These are phyloP conservation scores for Hippoglossus stenolepis DNA, from an alignment of 2,113 vertebrate genomes.

Conservation along the genomic window DNA sequence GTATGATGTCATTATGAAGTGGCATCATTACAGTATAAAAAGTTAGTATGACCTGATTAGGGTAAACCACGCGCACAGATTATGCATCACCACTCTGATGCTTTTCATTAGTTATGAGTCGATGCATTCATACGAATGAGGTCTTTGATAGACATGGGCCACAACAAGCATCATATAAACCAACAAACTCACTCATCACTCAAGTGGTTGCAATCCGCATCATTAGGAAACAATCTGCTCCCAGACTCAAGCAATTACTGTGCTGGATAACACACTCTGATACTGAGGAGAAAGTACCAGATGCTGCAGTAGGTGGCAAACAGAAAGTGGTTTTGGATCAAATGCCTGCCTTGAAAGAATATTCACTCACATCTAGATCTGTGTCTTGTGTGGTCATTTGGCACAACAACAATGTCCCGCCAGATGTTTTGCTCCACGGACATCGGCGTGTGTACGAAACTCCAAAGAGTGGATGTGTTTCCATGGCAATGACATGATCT, in stretches of 20 bases:
- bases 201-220: constrained; percentile 2
- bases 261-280: not conserved
- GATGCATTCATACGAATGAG: not conserved
- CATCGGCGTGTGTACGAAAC: not conserved
- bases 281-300: not conserved
- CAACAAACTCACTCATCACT: not conserved
- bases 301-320: not conserved
- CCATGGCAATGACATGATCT: constrained; percentile 33
- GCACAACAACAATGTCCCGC: not conserved
- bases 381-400: not conserved
- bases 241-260: not conserved
- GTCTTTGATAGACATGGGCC: not conserved
- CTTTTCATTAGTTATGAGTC: not conserved
- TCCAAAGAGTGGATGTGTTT: constrained; percentile 15
- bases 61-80: too few species aligned
- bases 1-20: too few species aligned
- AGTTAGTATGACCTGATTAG: too few species aligned
- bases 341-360: not conserved
- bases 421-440: not conserved
- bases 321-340: not conserved
- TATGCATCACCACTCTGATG: too few species aligned
- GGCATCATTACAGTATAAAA: too few species aligned
- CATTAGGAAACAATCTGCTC: constrained; percentile 14
- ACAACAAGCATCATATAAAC: not conserved
- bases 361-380: not conserved